phyloP scores from a whole-genome alignment of 1,140 invertebrate species.

The Drosophila micromelanica region DNA sequence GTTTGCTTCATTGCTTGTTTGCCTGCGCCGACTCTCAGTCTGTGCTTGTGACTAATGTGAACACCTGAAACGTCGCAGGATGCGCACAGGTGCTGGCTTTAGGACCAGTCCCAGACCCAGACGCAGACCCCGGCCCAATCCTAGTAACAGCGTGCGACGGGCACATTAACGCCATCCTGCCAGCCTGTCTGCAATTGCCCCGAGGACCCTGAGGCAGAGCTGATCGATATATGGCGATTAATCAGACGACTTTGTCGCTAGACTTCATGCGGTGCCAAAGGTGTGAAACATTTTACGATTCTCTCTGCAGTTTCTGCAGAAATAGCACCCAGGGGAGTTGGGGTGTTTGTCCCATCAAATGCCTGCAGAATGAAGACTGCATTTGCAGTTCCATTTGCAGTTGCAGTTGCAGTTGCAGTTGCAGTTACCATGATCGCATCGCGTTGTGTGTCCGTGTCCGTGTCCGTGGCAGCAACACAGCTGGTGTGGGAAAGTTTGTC shows the following conservation, averaged over 20 bases:
- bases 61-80: constrained; percentile 77
- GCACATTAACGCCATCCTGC: constrained; percentile 65
- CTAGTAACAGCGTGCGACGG: constrained; percentile 19
- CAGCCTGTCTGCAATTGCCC: constrained; percentile 64
- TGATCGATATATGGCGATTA: constrained; percentile 79
- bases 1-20: constrained; percentile 22
- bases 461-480: constrained; percentile 51
- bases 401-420: constrained; percentile 29
- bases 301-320: constrained; percentile 53
- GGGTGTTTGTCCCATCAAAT: not conserved
- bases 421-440: constrained; percentile 31
- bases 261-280: constrained; percentile 61
- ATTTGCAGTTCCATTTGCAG: constrained; percentile 17
- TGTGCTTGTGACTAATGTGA: constrained; percentile 76
- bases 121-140: not conserved
- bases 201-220: constrained; percentile 15
- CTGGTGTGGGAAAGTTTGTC: constrained; percentile 65
- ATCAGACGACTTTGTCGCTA: constrained; percentile 68
- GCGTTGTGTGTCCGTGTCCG: constrained; percentile 62
- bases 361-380: constrained; percentile 1
- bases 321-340: constrained; percentile 63
- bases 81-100: constrained; percentile 68
- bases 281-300: constrained; percentile 78
- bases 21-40: constrained; percentile 21
- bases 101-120: constrained; percentile 23